Percentiles rank a stretch among this genome's conserved stretches.
Conservation (phyloP, 2,797 vertebrate species). For the Protosalanx chinensis region DNA sequence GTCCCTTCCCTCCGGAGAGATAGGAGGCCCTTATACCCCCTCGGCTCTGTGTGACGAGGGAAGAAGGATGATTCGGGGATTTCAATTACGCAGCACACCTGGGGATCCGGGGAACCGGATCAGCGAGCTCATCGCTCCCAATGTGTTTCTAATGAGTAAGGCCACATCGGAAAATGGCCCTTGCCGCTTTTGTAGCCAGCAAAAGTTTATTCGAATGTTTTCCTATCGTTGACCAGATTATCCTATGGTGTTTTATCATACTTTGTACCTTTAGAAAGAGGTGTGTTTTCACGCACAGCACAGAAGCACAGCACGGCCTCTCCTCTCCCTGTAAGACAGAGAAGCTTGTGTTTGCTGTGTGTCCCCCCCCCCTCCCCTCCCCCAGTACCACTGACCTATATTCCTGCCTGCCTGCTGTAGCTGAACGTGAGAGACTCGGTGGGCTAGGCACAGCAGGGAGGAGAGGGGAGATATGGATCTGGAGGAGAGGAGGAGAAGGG, state of each 20-base stretch:
- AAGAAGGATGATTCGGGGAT: neutral
- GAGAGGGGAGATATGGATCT: too few species aligned
- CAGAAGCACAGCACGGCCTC: conserved; percentile 24
- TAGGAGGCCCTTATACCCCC: conserved; percentile 2
- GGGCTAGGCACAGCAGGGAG: too few species aligned
- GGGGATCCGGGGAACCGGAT: neutral
- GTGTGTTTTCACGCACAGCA: neutral
- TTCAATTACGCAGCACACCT: neutral
- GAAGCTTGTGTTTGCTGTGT: neutral
- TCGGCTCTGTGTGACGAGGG: neutral
- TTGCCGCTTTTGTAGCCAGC: too few species aligned
- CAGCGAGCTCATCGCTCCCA: neutral
- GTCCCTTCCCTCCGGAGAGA: conserved; percentile 24
- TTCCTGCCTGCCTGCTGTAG: conserved; percentile 33
- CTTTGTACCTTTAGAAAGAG: conserved; percentile 11
- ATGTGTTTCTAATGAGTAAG: too few species aligned
- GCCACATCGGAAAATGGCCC: too few species aligned
- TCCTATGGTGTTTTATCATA: neutral
- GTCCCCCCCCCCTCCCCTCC: too few species aligned
- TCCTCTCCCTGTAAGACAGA: neutral
- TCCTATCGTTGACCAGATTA: too few species aligned
- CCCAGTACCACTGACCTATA: conserved; percentile 58
- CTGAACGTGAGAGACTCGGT: conserved; percentile 8
- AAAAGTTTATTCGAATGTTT: too few species aligned
- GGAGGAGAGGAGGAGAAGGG: too few species aligned